phyloP scores from a whole-genome alignment of 2,888 invertebrate species.

The Cephus runcator region DNA sequence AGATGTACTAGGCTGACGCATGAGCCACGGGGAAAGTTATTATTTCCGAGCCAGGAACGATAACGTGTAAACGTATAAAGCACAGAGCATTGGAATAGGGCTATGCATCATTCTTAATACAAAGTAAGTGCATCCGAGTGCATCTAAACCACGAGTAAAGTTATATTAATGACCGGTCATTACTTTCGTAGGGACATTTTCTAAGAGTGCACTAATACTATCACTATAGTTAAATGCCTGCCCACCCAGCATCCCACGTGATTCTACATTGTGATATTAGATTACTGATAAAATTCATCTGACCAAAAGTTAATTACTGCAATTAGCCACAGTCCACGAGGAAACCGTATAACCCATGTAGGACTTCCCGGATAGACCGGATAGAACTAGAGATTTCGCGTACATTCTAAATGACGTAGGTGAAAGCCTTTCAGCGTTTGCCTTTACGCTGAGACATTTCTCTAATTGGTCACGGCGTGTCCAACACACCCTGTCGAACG shows the following conservation, averaged over 20 bases:
- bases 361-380: neutral
- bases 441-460: neutral
- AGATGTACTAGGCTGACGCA: neutral
- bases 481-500: neutral
- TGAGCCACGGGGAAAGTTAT: neutral
- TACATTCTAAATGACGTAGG: neutral
- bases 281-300: neutral
- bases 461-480: neutral
- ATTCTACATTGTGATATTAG: neutral
- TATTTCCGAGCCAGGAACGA: neutral
- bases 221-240: neutral
- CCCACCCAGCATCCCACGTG: neutral
- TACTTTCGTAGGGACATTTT: constrained; percentile 2
- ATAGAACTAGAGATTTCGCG: neutral
- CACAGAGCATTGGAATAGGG: neutral
- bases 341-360: neutral
- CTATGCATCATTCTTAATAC: constrained; percentile 15
- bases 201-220: neutral
- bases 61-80: neutral
- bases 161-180: constrained; percentile 2
- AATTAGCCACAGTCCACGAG: neutral
- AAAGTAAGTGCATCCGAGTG: constrained; percentile 7
- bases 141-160: neutral
- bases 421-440: neutral
- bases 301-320: neutral